Conservation (phyloP, 2,888 invertebrate species). For the Hesperia comma region DNA sequence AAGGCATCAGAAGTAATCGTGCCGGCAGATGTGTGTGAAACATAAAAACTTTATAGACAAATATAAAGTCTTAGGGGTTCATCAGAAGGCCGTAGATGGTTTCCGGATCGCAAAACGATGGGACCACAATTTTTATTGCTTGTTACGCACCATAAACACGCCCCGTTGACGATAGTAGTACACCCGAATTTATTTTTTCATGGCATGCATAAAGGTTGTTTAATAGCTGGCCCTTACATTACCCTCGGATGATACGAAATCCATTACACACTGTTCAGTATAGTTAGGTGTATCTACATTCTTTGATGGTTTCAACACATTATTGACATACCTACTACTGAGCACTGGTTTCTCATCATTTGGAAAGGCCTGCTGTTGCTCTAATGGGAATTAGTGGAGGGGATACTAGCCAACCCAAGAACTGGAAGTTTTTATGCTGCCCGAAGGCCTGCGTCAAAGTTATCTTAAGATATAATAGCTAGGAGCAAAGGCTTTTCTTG, state of each 20-base stretch:
- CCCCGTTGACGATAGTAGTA: conserved; percentile 66
- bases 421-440: too few species aligned
- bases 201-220: conserved; percentile 65
- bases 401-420: too few species aligned
- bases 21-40: conserved; percentile 55
- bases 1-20: conserved; percentile 61
- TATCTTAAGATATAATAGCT: too few species aligned
- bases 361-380: too few species aligned
- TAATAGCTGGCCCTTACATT: conserved; percentile 54
- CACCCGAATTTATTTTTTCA: conserved; percentile 64
- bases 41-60: conserved; percentile 75
- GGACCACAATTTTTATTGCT: conserved; percentile 78
- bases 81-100: conserved; percentile 67
- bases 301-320: too few species aligned
- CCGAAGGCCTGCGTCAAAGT: too few species aligned
- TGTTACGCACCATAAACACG: conserved; percentile 81
- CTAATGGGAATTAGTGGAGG: too few species aligned
- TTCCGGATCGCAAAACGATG: conserved; percentile 75
- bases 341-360: too few species aligned
- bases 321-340: too few species aligned
- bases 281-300: too few species aligned
- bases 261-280: conserved; percentile 6
- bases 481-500: too few species aligned
- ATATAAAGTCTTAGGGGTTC: conserved; percentile 76
- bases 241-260: conserved; percentile 12